Evolutionary conservation across 1,140 invertebrate species (phyloP).

Genomic region (Drosophila pseudoananassae): DNA sequence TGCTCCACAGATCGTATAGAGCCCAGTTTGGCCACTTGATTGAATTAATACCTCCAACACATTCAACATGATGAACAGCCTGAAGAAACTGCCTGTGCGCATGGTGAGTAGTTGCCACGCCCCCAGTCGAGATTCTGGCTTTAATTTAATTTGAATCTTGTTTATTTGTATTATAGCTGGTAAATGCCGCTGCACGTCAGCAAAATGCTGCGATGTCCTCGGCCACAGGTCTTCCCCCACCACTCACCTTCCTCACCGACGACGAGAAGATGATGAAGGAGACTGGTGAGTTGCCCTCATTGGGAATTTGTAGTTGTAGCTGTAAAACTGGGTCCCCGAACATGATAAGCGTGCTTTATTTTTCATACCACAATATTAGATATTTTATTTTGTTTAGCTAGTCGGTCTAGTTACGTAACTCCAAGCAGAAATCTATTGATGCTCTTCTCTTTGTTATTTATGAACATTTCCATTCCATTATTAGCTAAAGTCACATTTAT

Average conservation of each 20-base stretch:
- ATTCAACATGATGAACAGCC: slow-evolving; percentile 76
- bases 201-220: slow-evolving; percentile 74
- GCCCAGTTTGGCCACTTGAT: slow-evolving; percentile 50
- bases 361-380: slow-evolving; percentile 21
- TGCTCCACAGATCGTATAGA: slow-evolving; percentile 7
- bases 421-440: slow-evolving; percentile 9
- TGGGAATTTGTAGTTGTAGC: neutral
- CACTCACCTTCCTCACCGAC: slow-evolving; percentile 89
- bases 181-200: slow-evolving; percentile 74
- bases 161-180: slow-evolving; percentile 55
- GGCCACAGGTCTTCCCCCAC: slow-evolving; percentile 78
- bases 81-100: slow-evolving; percentile 79
- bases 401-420: slow-evolving; percentile 35
- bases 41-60: slow-evolving; percentile 21
- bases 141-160: slow-evolving; percentile 19
- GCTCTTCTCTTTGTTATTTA: slow-evolving; percentile 26
- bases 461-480: slow-evolving; percentile 5
- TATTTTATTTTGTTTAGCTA: slow-evolving; percentile 22
- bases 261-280: slow-evolving; percentile 92
- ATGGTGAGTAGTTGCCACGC: slow-evolving; percentile 64
- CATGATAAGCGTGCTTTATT: slow-evolving; percentile 37
- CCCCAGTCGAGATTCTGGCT: neutral
- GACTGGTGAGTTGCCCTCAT: slow-evolving; percentile 86
- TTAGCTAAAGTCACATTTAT: neutral
- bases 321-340: slow-evolving; percentile 1